phyloP scores from a whole-genome alignment of 2,797 vertebrate species.

The Anas bahamensis region DNA sequence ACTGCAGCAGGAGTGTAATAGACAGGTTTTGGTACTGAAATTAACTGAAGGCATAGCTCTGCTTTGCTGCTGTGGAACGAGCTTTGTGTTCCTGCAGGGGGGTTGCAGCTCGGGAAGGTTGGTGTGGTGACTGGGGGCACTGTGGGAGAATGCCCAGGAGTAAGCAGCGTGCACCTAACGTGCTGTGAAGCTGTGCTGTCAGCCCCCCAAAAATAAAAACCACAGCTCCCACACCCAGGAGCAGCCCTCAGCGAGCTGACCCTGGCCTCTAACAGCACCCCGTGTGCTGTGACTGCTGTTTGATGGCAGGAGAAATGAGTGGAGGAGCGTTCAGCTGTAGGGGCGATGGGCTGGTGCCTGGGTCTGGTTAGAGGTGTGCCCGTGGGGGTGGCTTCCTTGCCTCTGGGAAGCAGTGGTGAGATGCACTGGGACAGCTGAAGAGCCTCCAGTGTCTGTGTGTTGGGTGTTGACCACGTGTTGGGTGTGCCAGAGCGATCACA shows the following conservation, averaged over 20 bases:
- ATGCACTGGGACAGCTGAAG: accelerated
- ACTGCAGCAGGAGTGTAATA: background rate
- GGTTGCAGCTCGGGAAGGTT: background rate
- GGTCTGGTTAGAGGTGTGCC: background rate
- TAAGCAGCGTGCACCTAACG: accelerated
- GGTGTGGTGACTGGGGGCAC: background rate
- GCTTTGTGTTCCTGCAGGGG: background rate
- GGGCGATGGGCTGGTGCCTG: background rate
- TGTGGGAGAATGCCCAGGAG: background rate
- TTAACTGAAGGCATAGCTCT: accelerated
- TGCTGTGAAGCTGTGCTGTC: background rate
- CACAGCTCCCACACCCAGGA: background rate
- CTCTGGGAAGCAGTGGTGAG: background rate
- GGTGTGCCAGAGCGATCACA: background rate
- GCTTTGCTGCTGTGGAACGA: background rate
- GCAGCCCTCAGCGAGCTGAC: background rate
- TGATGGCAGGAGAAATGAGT: background rate
- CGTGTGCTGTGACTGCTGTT: accelerated
- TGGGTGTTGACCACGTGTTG: background rate
- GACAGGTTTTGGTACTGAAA: background rate
- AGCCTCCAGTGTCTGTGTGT: background rate
- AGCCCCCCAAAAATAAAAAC: background rate
- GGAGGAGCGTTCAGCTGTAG: background rate
- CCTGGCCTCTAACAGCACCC: background rate
- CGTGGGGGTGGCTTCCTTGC: accelerated